A percentile compares a stretch with the other conserved stretches of the same genome.
Evolutionary conservation across 2,113 vertebrate species (phyloP).

Genomic region (Acanthisitta chloris): DNA sequence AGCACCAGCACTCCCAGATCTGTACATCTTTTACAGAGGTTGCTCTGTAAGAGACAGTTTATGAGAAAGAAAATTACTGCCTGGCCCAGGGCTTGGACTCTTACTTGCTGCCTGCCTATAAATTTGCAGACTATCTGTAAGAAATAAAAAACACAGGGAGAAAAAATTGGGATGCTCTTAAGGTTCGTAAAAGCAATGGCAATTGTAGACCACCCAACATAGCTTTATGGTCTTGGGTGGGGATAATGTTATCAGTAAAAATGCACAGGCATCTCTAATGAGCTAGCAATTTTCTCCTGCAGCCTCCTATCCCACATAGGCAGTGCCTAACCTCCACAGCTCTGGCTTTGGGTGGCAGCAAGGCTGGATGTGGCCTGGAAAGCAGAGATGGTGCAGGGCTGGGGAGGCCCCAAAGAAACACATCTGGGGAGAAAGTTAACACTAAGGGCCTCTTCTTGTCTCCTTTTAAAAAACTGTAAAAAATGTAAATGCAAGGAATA

Average conservation of each 20-base stretch:
- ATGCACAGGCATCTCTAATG: not conserved
- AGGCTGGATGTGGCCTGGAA: not conserved
- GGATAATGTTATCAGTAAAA: not conserved
- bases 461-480: not conserved
- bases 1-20: not conserved
- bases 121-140: not conserved
- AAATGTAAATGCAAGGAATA: not conserved
- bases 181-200: not conserved
- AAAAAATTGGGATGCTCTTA: not conserved
- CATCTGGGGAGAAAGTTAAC: not conserved
- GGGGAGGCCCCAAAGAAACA: not conserved
- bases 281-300: not conserved
- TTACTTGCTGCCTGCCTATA: not conserved
- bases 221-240: not conserved
- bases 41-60: not conserved
- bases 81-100: not conserved
- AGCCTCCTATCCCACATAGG: not conserved
- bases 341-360: not conserved
- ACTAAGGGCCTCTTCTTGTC: not conserved
- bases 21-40: not conserved
- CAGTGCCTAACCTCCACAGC: not conserved
- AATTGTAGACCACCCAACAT: not conserved
- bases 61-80: conserved; percentile 4
- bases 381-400: not conserved
- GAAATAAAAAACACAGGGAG: not conserved